Evolutionary conservation across 2,113 vertebrate genomes (phyloP), one percentile per base, ranked within the genome.

Genomic region (Pterocles burchelli): DNA sequence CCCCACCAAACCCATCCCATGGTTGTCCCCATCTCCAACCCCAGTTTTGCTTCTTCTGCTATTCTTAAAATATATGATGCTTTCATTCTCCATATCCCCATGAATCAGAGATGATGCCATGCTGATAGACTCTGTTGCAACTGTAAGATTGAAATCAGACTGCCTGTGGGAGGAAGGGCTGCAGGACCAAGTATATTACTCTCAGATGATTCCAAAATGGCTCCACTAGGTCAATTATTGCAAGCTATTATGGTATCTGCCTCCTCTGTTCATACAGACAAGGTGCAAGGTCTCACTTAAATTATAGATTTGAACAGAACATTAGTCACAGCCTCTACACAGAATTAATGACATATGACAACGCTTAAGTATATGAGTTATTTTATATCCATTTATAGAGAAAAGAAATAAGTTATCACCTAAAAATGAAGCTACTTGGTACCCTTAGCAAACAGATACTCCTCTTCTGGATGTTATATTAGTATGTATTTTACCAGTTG

Each of bases 101-200:
- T 54, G 36, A 94, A 93, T 91, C 86, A 95, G n/a, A 75, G 55
- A 74, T 43, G 71, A 54, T 84, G 57, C 59, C 67, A 34, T 43
- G 49, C 52, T 94, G 92, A 95, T 55, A 85, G 61, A 25, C 74
- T 82, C 62, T 66, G 18, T 12, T 82, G 29, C 58, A 94, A 77
- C 25, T 22, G 17, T 48, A 82, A 84, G 73, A 90, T 18, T 91
- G 68, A 92, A 94, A 90, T 78, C 54, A 89, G 63, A 68, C 73
- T 81, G 61, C 70, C 21, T 57, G 86, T 89, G 77, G 88, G 92
- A 95, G 76, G 75, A 79, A 77, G 80, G 95, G 94, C 94, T 88
- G 83, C 36, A 78, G 73, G 94, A 92, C 91, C 89, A 95, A 94
- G 61, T 77, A 71, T 49, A 85, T 78, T 94, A 93, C 57, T 90